Percentiles rank a stretch among this genome's conserved stretches.
Evolutionary conservation across 2,888 invertebrate species (phyloP).

Genomic region (Leucozona laternaria): DNA sequence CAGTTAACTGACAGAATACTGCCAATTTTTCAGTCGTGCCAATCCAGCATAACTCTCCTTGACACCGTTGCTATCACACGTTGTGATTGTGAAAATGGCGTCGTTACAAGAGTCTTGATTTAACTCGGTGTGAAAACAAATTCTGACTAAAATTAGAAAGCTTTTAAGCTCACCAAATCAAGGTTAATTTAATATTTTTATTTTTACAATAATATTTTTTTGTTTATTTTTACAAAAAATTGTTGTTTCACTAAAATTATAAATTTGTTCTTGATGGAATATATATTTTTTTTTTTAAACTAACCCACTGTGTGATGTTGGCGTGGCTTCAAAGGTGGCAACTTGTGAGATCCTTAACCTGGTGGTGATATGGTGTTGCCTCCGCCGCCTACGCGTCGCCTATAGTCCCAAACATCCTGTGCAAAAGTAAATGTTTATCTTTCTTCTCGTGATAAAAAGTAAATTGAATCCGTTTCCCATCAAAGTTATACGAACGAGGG

Average conservation of each 20-base stretch:
- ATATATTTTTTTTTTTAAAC: neutral
- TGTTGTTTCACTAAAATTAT: neutral
- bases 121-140: too few relatives aligned
- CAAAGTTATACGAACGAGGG: conserved; percentile 74
- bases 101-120: too few relatives aligned
- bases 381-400: conserved; percentile 1
- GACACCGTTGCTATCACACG: too few relatives aligned
- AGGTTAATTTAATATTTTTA: too few relatives aligned
- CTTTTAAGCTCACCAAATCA: too few relatives aligned
- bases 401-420: conserved; percentile 57
- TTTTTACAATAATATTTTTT: too few relatives aligned
- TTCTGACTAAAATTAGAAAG: too few relatives aligned
- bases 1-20: too few relatives aligned
- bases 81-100: too few relatives aligned
- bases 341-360: conserved; percentile 18
- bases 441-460: conserved; percentile 73
- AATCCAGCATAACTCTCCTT: too few relatives aligned
- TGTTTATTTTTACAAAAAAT: too few relatives aligned
- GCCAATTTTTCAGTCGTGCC: too few relatives aligned
- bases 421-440: conserved; percentile 74
- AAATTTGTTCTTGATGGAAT: neutral
- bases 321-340: neutral
- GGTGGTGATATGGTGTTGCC: neutral
- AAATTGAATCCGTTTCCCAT: conserved; percentile 75
- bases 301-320: neutral